Conservation (phyloP, 2,113 vertebrate species). For the Catharus minimus region DNA sequence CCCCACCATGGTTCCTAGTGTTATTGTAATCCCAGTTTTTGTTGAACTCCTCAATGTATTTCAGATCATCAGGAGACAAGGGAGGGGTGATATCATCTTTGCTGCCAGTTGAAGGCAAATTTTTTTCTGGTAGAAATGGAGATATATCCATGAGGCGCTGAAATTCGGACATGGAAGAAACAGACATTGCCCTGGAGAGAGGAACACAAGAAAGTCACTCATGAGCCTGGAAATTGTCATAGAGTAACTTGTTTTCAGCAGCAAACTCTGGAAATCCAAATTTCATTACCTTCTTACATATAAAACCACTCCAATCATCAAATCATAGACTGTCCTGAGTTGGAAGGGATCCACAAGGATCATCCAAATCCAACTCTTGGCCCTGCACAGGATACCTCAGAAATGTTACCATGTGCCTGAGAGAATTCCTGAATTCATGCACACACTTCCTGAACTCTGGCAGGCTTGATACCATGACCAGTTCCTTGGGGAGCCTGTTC, state of each 20-base stretch:
- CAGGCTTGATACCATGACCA: neutral
- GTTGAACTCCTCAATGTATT: constrained; percentile 97
- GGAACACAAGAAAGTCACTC: neutral
- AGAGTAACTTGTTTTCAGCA: neutral
- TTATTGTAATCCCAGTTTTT: constrained; percentile 88
- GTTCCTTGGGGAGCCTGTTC: neutral
- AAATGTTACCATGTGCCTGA: neutral
- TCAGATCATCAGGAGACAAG: constrained; percentile 94
- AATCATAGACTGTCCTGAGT: neutral
- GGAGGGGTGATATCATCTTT: constrained; percentile 91
- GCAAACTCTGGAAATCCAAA: neutral
- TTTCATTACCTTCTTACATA: neutral
- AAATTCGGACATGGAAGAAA: constrained; percentile 99
- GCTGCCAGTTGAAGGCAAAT: constrained; percentile 69
- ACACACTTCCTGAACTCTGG: neutral
- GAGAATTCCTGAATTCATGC: neutral
- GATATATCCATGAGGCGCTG: constrained; percentile 96
- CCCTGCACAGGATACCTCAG: neutral
- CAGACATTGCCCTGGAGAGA: constrained; percentile 88
- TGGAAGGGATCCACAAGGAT: neutral
- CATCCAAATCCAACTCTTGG: neutral
- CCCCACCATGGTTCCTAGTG: constrained; percentile 38
- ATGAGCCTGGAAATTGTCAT: neutral
- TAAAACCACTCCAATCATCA: neutral
- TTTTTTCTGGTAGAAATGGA: constrained; percentile 94